Evolutionary conservation across 2,888 invertebrate species (phyloP).

Genomic region (Seira sanloemensis): DNA sequence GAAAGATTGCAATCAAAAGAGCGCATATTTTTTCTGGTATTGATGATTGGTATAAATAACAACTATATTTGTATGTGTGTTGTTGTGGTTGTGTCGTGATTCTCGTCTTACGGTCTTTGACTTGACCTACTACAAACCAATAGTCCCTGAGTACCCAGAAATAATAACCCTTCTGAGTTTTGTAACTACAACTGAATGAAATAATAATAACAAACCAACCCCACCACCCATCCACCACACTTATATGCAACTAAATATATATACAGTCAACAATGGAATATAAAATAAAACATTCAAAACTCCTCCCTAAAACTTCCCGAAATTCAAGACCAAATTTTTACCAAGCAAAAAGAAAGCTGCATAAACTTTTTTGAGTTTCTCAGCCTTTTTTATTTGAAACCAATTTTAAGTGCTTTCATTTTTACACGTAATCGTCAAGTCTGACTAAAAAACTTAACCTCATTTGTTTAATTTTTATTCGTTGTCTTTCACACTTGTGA

Average conservation of each 20-base stretch:
- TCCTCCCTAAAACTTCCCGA: not conserved
- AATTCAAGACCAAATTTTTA: not conserved
- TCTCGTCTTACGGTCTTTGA: conserved; percentile 49
- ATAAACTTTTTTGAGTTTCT: not conserved
- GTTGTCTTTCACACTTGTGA: not conserved
- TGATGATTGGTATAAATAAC: conserved; percentile 13
- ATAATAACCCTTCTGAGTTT: not conserved
- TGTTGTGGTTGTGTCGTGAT: conserved; percentile 52
- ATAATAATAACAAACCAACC: not conserved
- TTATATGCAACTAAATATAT: not conserved
- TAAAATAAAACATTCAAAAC: not conserved
- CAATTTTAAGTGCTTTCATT: not conserved
- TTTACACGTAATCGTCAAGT: not conserved
- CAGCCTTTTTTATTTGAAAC: not conserved
- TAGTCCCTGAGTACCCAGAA: conserved; percentile 11
- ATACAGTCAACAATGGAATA: not conserved
- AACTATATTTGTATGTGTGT: conserved; percentile 35
- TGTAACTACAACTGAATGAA: not conserved
- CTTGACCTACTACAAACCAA: no score
- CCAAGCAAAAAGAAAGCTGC: not conserved
- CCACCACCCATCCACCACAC: not conserved
- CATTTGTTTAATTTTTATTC: not conserved
- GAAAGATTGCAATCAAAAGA: not conserved
- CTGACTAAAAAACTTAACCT: not conserved
- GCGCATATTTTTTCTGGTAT: not conserved